Base-by-base conservation (phyloP, 2,113 vertebrate genomes). In the Dasypus novemcinctus region DNA sequence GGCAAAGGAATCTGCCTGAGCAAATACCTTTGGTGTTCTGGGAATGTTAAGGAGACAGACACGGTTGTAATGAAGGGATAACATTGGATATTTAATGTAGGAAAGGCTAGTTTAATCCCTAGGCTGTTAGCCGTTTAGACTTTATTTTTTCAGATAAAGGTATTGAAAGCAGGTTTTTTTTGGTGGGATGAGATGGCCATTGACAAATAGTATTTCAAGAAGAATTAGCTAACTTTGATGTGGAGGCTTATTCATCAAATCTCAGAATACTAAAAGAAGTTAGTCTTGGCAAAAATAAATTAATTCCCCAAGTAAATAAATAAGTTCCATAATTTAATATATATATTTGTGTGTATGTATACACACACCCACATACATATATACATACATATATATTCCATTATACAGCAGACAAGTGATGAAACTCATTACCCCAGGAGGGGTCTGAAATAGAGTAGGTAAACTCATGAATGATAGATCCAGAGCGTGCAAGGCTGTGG, bases 241-340 rank as follows among this genome's bases (percentile, higher is more conserved):
- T 49, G 38, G 41, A 80, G 66, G 66, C 12, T 36, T 87, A 54
- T 8, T 94, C 7, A 81, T 92, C 59, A 88, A 31, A 85, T 85
- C 76, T 91, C 78, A 84, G 49, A 64, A 84, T 31, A 33, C 74
- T 91, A 15, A 75, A 74, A 71, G 84, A 76, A 66, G 41, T 90
- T 72, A 83, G 17, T 49, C 46, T 83, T 59, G 27, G 76, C 66
- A 59, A 72, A 87, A 95, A 81, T 79, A 61, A 38, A 59, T 93
- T 49, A 86, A 25, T 87, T 63, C 41, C 27, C 0, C 49, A 90
- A 85, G 81, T 90, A 81, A 94, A 75, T 80, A 91, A 94, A 75
- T 80, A 91, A 88, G 82, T 93, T 71, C 7, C 20, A 25, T 27
- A 43, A 72, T 9, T 14, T 7, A 72, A 41, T 41, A 12, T 38